Conservation (phyloP, 1,140 invertebrate species). For the Cydia pomonella region DNA sequence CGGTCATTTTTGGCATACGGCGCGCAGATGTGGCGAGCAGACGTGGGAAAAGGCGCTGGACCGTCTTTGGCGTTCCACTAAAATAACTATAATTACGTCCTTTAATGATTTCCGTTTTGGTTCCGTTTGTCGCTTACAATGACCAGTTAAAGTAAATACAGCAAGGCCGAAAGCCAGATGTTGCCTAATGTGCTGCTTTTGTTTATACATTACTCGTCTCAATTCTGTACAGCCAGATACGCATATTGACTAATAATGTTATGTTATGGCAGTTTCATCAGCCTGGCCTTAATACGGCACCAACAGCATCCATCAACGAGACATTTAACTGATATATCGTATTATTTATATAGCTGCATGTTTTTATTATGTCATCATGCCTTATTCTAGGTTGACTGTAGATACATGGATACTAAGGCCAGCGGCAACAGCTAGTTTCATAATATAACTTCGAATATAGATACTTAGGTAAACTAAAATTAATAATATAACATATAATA, state of each 20-base stretch:
- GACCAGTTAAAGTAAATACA: not conserved
- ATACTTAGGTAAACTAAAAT: too few relatives aligned
- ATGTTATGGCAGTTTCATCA: constrained; percentile 4
- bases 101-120: constrained; percentile 28
- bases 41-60: constrained; percentile 63
- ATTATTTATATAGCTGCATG: too few relatives aligned
- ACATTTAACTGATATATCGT: too few relatives aligned
- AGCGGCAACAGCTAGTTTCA: too few relatives aligned
- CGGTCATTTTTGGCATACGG: constrained; percentile 71
- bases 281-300: not conserved
- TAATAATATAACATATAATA: too few relatives aligned
- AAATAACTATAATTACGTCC: constrained; percentile 1
- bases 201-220: not conserved
- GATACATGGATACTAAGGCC: too few relatives aligned
- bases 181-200: constrained; percentile 5
- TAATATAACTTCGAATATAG: too few relatives aligned
- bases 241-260: not conserved
- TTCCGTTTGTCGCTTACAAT: constrained; percentile 22
- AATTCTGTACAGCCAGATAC: not conserved
- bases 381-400: too few relatives aligned
- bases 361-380: too few relatives aligned
- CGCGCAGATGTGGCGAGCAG: constrained; percentile 55
- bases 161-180: constrained; percentile 18
- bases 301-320: too few relatives aligned
- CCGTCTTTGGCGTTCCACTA: not conserved